A percentile compares a stretch with the other conserved stretches of the same genome.
These are phyloP conservation scores for Tortrix viridana DNA, from an alignment of 2,888 invertebrate species.

Conservation along the genomic window DNA sequence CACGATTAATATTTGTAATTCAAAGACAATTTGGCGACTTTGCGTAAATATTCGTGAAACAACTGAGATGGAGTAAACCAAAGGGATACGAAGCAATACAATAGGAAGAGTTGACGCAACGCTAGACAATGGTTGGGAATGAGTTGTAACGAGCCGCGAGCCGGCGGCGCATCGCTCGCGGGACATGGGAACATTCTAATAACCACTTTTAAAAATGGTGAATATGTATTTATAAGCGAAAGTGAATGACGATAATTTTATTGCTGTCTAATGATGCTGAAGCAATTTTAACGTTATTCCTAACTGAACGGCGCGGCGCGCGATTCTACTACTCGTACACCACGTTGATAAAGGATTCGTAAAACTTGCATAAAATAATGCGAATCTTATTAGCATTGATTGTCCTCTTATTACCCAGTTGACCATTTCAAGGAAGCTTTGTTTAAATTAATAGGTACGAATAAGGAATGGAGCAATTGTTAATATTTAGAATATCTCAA, in stretches of 20 bases:
- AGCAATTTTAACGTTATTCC: no score
- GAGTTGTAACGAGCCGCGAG: slow-evolving; percentile 23
- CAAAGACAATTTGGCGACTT: slow-evolving; percentile 16
- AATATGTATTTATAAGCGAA: slow-evolving; percentile 42
- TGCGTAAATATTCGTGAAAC: slow-evolving; percentile 27
- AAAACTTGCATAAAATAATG: not conserved
- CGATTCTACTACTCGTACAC: no score
- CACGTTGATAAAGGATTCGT: not conserved
- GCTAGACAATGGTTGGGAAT: slow-evolving; percentile 43
- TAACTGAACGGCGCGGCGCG: no score
- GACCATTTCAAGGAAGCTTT: not conserved
- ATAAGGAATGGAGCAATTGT: not conserved
- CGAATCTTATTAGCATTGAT: not conserved
- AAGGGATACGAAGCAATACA: slow-evolving; percentile 36
- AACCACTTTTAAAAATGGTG: slow-evolving; percentile 40
- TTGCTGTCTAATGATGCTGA: no score
- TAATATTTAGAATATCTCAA: no score
- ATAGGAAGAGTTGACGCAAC: slow-evolving; percentile 41
- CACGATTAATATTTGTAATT: slow-evolving; percentile 9
- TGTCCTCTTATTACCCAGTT: not conserved
- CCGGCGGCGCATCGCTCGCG: slow-evolving; percentile 21
- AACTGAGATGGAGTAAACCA: slow-evolving; percentile 25
- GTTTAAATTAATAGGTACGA: not conserved
- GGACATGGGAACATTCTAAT: slow-evolving; percentile 30
- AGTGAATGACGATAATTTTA: slow-evolving; percentile 32